These are phyloP conservation scores for Andricus grossulariae DNA, from an alignment of 1,140 invertebrate species.

Conservation along the genomic window DNA sequence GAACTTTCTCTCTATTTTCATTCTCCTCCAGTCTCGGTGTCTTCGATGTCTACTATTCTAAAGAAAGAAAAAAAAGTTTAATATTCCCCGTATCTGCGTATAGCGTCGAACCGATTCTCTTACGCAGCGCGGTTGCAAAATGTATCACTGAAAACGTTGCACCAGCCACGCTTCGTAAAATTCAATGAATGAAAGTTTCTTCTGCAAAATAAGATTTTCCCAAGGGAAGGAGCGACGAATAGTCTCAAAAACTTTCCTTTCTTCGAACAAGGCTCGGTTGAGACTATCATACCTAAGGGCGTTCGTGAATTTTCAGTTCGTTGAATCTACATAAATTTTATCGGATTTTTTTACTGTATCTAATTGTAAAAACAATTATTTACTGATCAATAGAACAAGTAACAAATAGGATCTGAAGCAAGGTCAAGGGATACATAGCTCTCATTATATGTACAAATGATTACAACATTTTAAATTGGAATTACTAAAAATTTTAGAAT, in stretches of 20 bases:
- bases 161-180: slow-evolving; percentile 30
- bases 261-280: slow-evolving; percentile 23
- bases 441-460: no score
- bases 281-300: slow-evolving; percentile 22
- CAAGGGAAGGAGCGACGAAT: slow-evolving; percentile 2
- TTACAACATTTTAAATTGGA: no score
- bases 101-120: slow-evolving; percentile 51
- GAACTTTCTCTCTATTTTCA: slow-evolving; percentile 67
- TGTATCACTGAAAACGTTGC: slow-evolving; percentile 37
- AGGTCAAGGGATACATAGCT: no score
- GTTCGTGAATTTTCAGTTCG: not conserved
- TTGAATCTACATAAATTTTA: not conserved
- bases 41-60: slow-evolving; percentile 72
- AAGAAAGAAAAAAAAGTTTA: slow-evolving; percentile 51
- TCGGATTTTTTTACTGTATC: not conserved
- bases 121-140: slow-evolving; percentile 65
- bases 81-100: slow-evolving; percentile 49
- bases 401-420: no score
- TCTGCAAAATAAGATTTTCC: not conserved
- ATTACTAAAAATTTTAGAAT: no score
- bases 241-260: slow-evolving; percentile 3
- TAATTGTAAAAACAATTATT: not conserved
- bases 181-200: slow-evolving; percentile 20
- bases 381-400: not conserved
- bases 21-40: slow-evolving; percentile 71